Percentiles rank a stretch among this genome's conserved stretches.
Conservation (phyloP, 2,797 vertebrate genomes). For the Microchirus variegatus region DNA sequence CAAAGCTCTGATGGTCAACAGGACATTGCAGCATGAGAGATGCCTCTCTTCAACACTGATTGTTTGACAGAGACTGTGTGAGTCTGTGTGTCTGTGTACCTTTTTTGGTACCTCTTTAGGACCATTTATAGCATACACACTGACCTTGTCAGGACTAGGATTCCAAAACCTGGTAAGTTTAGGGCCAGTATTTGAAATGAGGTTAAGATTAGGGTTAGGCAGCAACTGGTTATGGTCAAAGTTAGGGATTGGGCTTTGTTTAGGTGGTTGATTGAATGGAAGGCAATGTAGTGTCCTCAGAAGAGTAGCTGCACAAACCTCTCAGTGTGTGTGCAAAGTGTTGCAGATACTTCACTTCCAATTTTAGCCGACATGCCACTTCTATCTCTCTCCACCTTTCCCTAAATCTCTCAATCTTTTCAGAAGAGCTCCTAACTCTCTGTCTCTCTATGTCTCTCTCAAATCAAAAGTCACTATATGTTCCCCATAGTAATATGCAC, state of each 20-base stretch:
- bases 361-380: conserved; percentile 58
- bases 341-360: conserved; percentile 65
- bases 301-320: not conserved
- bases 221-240: too few species aligned
- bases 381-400: conserved; percentile 41
- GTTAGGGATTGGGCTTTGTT: too few species aligned
- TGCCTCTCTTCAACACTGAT: conserved; percentile 28
- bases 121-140: too few species aligned
- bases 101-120: too few species aligned
- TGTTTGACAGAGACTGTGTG: conserved; percentile 15
- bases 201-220: too few species aligned
- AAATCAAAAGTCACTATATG: conserved; percentile 33
- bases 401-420: conserved; percentile 57
- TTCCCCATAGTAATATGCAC: conserved; percentile 10
- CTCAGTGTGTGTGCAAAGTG: conserved; percentile 24
- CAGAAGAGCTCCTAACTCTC: conserved; percentile 27
- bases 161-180: too few species aligned
- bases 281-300: too few species aligned
- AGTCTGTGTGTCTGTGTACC: not conserved
- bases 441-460: conserved; percentile 7
- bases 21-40: conserved; percentile 41
- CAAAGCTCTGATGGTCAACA: conserved; percentile 45
- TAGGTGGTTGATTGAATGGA: too few species aligned
- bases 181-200: too few species aligned
- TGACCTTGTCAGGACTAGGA: too few species aligned